Percentiles rank a stretch among this genome's conserved stretches.
Conservation (phyloP, 1,140 invertebrate species). For the Pogonomyrmex barbatus region DNA sequence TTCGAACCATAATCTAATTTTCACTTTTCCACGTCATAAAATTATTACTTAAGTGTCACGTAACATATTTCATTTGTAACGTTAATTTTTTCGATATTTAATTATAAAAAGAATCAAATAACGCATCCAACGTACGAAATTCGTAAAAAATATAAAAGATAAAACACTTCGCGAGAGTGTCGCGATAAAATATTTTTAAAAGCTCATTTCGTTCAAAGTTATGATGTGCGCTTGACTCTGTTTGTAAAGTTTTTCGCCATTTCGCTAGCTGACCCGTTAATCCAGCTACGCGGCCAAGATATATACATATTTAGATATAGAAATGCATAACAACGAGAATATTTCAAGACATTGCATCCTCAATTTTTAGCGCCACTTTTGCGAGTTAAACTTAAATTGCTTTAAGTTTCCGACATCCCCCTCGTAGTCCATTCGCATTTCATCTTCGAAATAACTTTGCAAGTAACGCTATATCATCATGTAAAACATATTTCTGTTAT, state of each 20-base stretch:
- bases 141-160: background rate
- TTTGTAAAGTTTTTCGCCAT: constrained; percentile 67
- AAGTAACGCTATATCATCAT: constrained; percentile 21
- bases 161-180: constrained; percentile 25
- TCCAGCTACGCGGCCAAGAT: constrained; percentile 57
- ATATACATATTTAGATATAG: constrained; percentile 73
- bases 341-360: constrained; percentile 62
- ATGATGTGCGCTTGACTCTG: constrained; percentile 33
- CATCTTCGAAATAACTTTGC: constrained; percentile 35
- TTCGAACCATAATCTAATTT: constrained; percentile 34
- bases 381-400: constrained; percentile 62
- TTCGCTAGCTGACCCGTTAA: constrained; percentile 63
- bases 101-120: constrained; percentile 1
- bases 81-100: background rate
- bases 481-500: constrained; percentile 11
- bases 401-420: constrained; percentile 39
- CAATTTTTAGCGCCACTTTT: constrained; percentile 36
- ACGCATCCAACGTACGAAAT: background rate
- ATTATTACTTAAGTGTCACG: background rate
- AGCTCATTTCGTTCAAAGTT: constrained; percentile 49
- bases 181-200: constrained; percentile 52
- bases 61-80: background rate
- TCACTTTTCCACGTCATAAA: background rate
- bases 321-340: constrained; percentile 75
- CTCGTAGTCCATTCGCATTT: constrained; percentile 14